A percentile compares a stretch with the other conserved stretches of the same genome.
Conservation (phyloP, 2,113 vertebrate species). For the Phyllostomus hastatus region DNA sequence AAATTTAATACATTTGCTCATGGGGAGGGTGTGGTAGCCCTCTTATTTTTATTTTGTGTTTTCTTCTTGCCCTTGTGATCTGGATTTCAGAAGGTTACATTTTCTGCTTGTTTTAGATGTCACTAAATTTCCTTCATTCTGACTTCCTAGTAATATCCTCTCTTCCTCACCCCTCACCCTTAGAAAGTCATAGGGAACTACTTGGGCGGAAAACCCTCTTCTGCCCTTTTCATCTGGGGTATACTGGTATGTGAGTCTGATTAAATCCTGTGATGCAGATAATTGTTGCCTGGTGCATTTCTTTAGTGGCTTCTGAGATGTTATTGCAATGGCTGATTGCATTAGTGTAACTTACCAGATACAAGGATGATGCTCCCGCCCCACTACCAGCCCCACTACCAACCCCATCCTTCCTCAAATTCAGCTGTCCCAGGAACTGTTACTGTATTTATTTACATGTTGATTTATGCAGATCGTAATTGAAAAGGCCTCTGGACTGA, state of each 20-base stretch:
- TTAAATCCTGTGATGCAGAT: neutral
- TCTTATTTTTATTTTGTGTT: neutral
- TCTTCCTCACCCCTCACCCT: neutral
- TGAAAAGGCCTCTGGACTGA: neutral
- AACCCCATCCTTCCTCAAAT: neutral
- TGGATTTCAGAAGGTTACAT: neutral
- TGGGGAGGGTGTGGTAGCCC: neutral
- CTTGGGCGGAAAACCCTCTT: neutral
- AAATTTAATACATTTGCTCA: neutral
- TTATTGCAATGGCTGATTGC: neutral
- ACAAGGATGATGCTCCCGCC: neutral
- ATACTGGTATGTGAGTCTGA: neutral
- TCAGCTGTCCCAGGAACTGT: neutral
- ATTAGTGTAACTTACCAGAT: neutral
- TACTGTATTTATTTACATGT: neutral
- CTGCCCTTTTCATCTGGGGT: neutral
- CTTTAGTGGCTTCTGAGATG: neutral
- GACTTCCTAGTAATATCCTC: neutral
- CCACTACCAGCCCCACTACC: neutral
- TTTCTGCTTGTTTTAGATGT: slow-evolving; percentile 22
- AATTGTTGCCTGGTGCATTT: neutral
- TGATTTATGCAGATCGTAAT: neutral
- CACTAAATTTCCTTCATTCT: neutral
- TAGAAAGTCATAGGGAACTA: neutral
- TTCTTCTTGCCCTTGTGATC: neutral